Conservation (phyloP, 2,113 vertebrate genomes). For the Vimba vimba region DNA sequence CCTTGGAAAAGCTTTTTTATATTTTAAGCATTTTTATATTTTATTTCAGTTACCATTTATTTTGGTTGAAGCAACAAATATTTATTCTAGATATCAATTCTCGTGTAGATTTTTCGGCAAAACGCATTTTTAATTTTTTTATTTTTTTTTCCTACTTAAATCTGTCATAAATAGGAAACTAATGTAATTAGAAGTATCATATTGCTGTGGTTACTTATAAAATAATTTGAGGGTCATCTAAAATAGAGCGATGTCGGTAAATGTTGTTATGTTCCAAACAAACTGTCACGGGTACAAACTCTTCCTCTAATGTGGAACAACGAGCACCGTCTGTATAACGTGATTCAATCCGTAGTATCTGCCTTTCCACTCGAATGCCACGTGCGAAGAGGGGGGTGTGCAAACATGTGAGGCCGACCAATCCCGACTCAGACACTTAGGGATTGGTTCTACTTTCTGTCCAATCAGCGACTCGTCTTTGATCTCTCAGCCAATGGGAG, state of each 20-base stretch:
- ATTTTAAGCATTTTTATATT: not conserved
- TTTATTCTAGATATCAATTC: no score
- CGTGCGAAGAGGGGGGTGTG: conserved; percentile 61
- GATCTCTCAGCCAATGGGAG: conserved; percentile 54
- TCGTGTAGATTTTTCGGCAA: no score
- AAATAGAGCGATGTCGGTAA: not conserved
- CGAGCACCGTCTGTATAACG: not conserved
- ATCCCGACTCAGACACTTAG: not conserved
- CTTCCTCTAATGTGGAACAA: conserved; percentile 13
- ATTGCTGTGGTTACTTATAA: not conserved
- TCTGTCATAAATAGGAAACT: not conserved
- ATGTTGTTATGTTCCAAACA: not conserved
- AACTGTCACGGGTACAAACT: conserved; percentile 4
- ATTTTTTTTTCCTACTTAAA: not conserved
- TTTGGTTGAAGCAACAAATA: not conserved
- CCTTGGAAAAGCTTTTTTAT: not conserved
- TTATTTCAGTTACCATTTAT: not conserved
- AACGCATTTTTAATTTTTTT: not conserved
- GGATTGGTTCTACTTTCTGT: conserved; percentile 56
- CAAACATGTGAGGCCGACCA: conserved; percentile 53
- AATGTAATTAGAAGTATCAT: not conserved
- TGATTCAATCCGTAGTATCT: conserved; percentile 28
- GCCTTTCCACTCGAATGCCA: conserved; percentile 65
- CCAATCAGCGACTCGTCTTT: conserved; percentile 42
- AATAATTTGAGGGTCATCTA: not conserved